Base-by-base conservation (phyloP, 2,888 invertebrate genomes). In the Tipula confusa region DNA sequence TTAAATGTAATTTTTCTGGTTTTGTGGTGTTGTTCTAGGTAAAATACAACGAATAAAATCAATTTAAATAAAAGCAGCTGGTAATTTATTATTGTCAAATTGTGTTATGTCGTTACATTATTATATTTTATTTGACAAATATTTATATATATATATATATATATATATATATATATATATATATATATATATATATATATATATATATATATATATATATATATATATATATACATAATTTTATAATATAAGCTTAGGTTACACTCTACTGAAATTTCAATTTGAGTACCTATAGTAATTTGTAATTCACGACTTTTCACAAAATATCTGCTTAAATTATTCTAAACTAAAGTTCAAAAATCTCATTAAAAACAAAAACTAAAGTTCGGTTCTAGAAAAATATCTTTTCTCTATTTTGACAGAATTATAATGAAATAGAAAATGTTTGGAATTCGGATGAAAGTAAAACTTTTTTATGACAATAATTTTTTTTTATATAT, bases 261-360 rank as follows among this genome's bases (percentile, higher is more conserved):
- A n/a, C n/a, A n/a, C n/a, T n/a, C n/a, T n/a, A n/a, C n/a, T n/a
- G n/a, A n/a, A n/a, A n/a, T n/a, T n/a, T n/a, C n/a, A n/a, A n/a
- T n/a, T n/a, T n/a, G n/a, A n/a, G n/a, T n/a, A n/a, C n/a, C n/a
- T n/a, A n/a, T n/a, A n/a, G n/a, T n/a, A n/a, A n/a, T 9, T 24
- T 24, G 24, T 24, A 64, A 64, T 24, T 64, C 64, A 64, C 1
- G 24, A 64, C 18, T 18, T 11, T 64, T 64, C 24, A 24, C 24
- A 64, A 64, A 64, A 64, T n/a, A 64, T 64, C 9, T 64, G 64
- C 64, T 64, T 24, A 18, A 64, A 64, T 24, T 64, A 64, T 64
- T 64, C 64, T 64, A 64, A 64, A 64, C 64, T 64, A 64, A 64
- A 64, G 64, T 64, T 64, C 64, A 64, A 64, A 64, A 64, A 64